phyloP scores from a whole-genome alignment of 1,140 invertebrate species.

The Macrobrachium rosenbergii region DNA sequence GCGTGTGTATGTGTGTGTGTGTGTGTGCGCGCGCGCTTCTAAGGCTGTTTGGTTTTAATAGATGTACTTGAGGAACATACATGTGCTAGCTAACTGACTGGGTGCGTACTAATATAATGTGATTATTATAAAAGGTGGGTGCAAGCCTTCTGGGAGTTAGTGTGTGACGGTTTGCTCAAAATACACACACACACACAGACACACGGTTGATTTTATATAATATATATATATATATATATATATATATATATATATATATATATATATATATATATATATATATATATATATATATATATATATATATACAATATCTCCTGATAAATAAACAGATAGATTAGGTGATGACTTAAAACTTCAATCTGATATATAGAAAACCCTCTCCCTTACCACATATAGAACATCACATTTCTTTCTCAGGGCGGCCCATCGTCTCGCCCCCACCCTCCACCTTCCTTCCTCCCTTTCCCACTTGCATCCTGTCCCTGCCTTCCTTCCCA shows the following conservation, averaged over 20 bases:
- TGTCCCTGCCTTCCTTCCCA: not conserved
- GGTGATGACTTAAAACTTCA: too few species aligned
- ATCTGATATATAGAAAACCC: too few species aligned
- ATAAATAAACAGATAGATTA: too few species aligned
- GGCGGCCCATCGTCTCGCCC: too few species aligned
- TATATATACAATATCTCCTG: not conserved
- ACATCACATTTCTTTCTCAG: too few species aligned
- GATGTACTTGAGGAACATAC: not conserved
- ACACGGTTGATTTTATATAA: not conserved
- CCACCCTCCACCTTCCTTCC: conserved; percentile 44
- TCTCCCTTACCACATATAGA: too few species aligned
- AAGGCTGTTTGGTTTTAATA: not conserved
- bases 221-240: conserved; percentile 4
- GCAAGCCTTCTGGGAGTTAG: too few species aligned
- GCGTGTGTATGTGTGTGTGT: conserved; percentile 10
- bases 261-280: conserved; percentile 11
- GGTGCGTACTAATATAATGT: too few species aligned
- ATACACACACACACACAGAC: too few species aligned
- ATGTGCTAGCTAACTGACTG: too few species aligned
- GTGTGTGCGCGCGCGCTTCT: not conserved
- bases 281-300: conserved; percentile 11
- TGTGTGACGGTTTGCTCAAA: too few species aligned
- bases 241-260: conserved; percentile 11
- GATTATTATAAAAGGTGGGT: too few species aligned
- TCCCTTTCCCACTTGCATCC: not conserved